A percentile compares a stretch with the other conserved stretches of the same genome.
phyloP scores from a whole-genome alignment of 2,113 vertebrate genomes.

The Cheilinus undulatus region DNA sequence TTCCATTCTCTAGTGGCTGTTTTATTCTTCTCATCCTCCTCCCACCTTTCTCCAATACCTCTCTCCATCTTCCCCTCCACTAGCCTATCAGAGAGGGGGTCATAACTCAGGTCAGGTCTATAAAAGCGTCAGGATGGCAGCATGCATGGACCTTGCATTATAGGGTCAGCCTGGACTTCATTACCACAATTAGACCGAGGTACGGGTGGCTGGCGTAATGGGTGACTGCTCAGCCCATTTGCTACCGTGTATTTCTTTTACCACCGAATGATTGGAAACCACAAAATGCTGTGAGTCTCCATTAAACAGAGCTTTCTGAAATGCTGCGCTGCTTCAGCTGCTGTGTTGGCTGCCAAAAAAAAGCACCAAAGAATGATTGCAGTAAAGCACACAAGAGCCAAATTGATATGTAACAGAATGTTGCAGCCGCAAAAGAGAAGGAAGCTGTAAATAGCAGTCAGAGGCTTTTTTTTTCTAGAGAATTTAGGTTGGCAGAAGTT shows the following conservation, averaged over 20 bases:
- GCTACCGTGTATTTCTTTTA: slow-evolving; percentile 57
- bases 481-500: slow-evolving; percentile 39
- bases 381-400: slow-evolving; percentile 37
- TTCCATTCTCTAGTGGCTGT: slow-evolving; percentile 14
- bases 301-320: slow-evolving; percentile 57
- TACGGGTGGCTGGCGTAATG: slow-evolving; percentile 59
- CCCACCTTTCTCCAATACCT: slow-evolving; percentile 1
- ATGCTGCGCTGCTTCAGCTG: slow-evolving; percentile 40
- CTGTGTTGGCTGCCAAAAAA: slow-evolving; percentile 50
- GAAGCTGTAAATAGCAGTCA: slow-evolving; percentile 31
- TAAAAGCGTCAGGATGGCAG: slow-evolving; percentile 74
- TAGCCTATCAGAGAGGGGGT: slow-evolving; percentile 43
- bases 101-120: slow-evolving; percentile 72
- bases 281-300: slow-evolving; percentile 53
- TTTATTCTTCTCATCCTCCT: slow-evolving; percentile 31
- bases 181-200: slow-evolving; percentile 74
- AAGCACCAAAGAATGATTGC: slow-evolving; percentile 54
- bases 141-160: slow-evolving; percentile 61
- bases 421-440: slow-evolving; percentile 38
- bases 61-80: slow-evolving; percentile 33
- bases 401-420: slow-evolving; percentile 54
- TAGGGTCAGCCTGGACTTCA: slow-evolving; percentile 76
- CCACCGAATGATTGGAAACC: slow-evolving; percentile 44
- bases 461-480: not conserved
- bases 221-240: slow-evolving; percentile 55